Conservation (phyloP, 2,888 invertebrate genomes). For the Crepidodera aurea region DNA sequence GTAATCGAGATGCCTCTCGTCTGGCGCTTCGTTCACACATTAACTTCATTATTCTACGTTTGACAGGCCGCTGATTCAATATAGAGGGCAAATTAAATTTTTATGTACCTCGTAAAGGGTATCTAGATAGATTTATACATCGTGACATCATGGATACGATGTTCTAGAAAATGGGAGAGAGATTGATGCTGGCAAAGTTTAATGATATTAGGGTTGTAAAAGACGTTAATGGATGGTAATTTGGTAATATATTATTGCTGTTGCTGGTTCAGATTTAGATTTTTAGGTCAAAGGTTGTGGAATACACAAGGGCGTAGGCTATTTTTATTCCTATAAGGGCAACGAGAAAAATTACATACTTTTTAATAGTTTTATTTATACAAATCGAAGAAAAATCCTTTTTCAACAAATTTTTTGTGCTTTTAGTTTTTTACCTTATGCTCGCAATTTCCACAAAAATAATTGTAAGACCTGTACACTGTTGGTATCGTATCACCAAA, state of each 20-base stretch:
- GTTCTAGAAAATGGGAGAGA: not conserved
- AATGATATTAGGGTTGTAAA: constrained; percentile 7
- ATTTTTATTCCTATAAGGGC: too few relatives aligned
- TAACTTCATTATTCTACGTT: not conserved
- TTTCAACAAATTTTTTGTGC: too few relatives aligned
- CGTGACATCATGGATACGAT: not conserved
- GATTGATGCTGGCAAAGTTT: not conserved
- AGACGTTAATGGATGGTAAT: not conserved
- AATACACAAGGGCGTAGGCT: too few relatives aligned
- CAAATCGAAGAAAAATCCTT: too few relatives aligned
- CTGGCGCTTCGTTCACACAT: not conserved
- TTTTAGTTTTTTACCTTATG: too few relatives aligned
- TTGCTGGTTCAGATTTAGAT: not conserved
- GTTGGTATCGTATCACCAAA: too few relatives aligned
- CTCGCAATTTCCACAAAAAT: too few relatives aligned
- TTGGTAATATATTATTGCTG: not conserved
- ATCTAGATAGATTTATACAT: too few relatives aligned
- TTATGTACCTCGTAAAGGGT: not conserved
- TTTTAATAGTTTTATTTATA: too few relatives aligned
- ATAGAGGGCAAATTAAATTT: constrained; percentile 4
- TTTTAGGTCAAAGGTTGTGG: not conserved
- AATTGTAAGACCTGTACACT: too few relatives aligned
- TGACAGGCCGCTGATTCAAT: not conserved
- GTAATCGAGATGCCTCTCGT: not conserved
- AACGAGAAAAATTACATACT: too few relatives aligned